Conservation (phyloP, 1,140 invertebrate genomes). For the Andricus grossulariae region DNA sequence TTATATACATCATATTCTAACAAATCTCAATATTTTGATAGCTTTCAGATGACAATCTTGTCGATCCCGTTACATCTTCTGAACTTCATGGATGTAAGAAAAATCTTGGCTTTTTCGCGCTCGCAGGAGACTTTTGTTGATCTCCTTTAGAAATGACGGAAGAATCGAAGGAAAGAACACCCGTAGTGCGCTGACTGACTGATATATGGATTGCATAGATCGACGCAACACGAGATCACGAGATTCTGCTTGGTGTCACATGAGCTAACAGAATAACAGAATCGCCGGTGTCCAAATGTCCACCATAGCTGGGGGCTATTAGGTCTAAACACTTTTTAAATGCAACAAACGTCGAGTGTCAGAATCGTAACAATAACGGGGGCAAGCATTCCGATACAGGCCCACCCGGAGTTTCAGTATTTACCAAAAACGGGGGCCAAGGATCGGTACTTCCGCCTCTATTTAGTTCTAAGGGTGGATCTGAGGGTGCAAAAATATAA, state of each 20-base stretch:
- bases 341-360: slow-evolving; percentile 52
- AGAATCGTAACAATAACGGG: slow-evolving; percentile 52
- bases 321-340: slow-evolving; percentile 50
- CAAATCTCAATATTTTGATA: slow-evolving; percentile 16
- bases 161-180: slow-evolving; percentile 57
- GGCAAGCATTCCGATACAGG: slow-evolving; percentile 50
- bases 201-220: slow-evolving; percentile 65
- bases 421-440: slow-evolving; percentile 42
- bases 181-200: slow-evolving; percentile 67
- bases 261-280: slow-evolving; percentile 22
- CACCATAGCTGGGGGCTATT: slow-evolving; percentile 34
- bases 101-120: neutral
- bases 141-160: slow-evolving; percentile 36
- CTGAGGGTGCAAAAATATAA: slow-evolving; percentile 16
- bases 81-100: neutral
- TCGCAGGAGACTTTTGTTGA: neutral
- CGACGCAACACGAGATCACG: slow-evolving; percentile 26
- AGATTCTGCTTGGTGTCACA: slow-evolving; percentile 10
- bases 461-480: slow-evolving; percentile 4
- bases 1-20: neutral
- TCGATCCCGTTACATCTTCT: neutral
- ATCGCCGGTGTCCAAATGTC: slow-evolving; percentile 10
- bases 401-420: slow-evolving; percentile 55
- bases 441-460: slow-evolving; percentile 15
- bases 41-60: neutral